Base-by-base conservation (phyloP, 2,113 vertebrate species). In the Chloropsis hardwickii region DNA sequence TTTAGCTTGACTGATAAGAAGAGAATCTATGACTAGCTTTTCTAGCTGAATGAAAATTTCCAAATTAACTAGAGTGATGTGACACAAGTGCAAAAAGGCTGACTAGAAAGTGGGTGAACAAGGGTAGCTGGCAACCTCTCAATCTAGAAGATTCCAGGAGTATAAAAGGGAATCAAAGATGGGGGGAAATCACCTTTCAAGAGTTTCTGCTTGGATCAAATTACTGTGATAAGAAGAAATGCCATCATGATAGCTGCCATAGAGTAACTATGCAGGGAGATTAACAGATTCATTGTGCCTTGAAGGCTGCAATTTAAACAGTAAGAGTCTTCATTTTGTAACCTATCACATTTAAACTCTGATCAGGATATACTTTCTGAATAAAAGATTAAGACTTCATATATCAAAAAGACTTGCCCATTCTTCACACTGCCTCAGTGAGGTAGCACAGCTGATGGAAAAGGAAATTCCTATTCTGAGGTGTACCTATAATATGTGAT, bases 331-430 rank as follows among this genome's bases (percentile, higher is more conserved):
- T 94, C 62, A 82, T 92, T 97, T 89, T 92, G 66, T 92, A 82
- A 94, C 53, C 70, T 94, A 87, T 76, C 57, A 79, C 83, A 92
- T 93, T 88, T 95, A 90, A 93, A 90, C 56, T 83, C 25, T 92
- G 71, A 93, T 92, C 80, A 87, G 83, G 66, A 83, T 69, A 91
- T 91, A 92, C 90, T 95, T 91, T 94, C 93, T 92, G 94, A 97
- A 91, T 86, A 92, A 92, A 94, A 94, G 83, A 95, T 92, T 92
- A 86, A 95, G 86, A 73, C 37, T 89, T 92, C 57, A 61, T 96
- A 58, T 66, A 94, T 94, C 51, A 91, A 88, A 92, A 93, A 71
- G 53, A 35, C 33, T 85, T 42, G 4, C 23, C 78, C 42, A 45
- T 94, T 92, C 83, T 78, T 94, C 88, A 93, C 48, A 29, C 40